Base-by-base conservation (phyloP, 2,797 vertebrate species). In the Anas bahamensis region DNA sequence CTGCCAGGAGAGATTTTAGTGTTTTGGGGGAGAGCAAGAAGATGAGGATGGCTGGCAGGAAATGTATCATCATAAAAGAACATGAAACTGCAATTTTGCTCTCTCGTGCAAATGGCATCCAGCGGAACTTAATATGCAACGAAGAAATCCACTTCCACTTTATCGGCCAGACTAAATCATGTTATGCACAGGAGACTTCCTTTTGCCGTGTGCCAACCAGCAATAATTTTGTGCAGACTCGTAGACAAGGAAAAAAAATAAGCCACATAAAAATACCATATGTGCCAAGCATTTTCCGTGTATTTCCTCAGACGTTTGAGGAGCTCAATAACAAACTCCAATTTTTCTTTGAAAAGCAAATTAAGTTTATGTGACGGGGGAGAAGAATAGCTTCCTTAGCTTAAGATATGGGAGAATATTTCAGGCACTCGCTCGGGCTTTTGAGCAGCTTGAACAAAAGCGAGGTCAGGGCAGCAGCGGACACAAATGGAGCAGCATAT, bases 121-220 rank as follows among this genome's bases (percentile, higher is more conserved):
- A 86, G 89, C 37, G 29, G 81, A 94, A 93, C 88, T 96, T 95
- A 95, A 96, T 96, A 95, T 94, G 93, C 93, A 92, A 83, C 4
- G 24, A 90, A 93, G 94, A 94, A 95, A 95, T 83, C 83, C 86
- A 82, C 93, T 94, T 93, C 86, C 60, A 91, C 87, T 94, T 95
- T 95, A 96, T 96, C 63, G 66, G 82, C 69, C 79, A 88, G 89
- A 83, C 93, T 96, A 94, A 96, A 96, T 96, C 94, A 93, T 55
- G 37, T 94, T 91, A 72, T 92, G 94, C 94, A 93, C 94, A 93
- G 89, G 95, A 94, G 96, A 96, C 78, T 95, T 96, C 74, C 82
- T 89, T 95, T 95, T 89, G 83, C 89, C 80, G 39, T 83, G 83
- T 92, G 85, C 94, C 89, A 95, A 93, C 87, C 50, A 89, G 88